Evolutionary conservation across 1,140 invertebrate species (phyloP).

Genomic region (Sarcophaga peregrina): DNA sequence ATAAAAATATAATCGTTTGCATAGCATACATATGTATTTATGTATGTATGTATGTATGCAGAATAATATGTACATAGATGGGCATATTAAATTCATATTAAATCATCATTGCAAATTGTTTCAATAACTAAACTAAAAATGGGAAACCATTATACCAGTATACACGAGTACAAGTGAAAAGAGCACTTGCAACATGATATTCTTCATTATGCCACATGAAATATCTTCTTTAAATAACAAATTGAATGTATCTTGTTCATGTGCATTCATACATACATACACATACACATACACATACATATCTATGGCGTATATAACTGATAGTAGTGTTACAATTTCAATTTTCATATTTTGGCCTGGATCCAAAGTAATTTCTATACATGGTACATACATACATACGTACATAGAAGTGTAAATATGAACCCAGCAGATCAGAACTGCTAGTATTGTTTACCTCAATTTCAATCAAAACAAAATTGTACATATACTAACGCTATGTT

Average conservation of each 20-base stretch:
- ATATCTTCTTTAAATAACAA: not conserved
- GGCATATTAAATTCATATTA: constrained; percentile 10
- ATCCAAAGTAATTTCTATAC: not conserved
- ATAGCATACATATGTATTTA: too few species aligned
- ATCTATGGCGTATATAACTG: not conserved
- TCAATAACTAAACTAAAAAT: constrained; percentile 5
- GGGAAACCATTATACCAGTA: too few species aligned
- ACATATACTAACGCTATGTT: too few species aligned
- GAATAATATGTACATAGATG: not conserved
- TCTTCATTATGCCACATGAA: not conserved
- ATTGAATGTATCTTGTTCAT: not conserved
- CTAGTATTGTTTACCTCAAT: too few species aligned
- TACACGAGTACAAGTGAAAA: too few species aligned
- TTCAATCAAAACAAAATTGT: too few species aligned
- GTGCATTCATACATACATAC: not conserved
- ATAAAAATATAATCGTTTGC: too few species aligned
- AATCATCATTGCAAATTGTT: not conserved
- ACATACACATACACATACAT: not conserved
- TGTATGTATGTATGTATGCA: too few species aligned
- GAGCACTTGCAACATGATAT: not conserved
- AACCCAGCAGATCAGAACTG: too few species aligned
- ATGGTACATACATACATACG: too few species aligned
- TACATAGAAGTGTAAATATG: too few species aligned
- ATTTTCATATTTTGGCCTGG: not conserved
- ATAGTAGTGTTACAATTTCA: not conserved